Base-by-base conservation (phyloP, 2,113 vertebrate species). In the Phalacrocorax pelagicus region DNA sequence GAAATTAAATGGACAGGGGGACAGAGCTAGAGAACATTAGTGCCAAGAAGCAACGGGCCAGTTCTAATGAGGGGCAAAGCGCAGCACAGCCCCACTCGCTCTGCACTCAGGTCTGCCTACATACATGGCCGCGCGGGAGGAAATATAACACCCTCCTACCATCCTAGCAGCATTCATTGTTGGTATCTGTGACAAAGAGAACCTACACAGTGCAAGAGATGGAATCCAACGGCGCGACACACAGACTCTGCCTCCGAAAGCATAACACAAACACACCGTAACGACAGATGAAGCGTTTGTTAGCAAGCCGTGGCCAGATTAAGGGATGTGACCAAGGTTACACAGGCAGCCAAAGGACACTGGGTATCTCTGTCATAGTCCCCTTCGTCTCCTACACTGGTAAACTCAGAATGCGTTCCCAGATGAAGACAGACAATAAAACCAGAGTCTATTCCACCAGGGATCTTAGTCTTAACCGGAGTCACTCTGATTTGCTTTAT, bases 111-210 rank as follows among this genome's bases (percentile, higher is more conserved):
- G 17, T 40, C 54, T 81, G 15, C 0, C 0, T 26, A 27, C n/a
- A n/a, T 36, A 32, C 22, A n/a, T 3, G 22, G 70, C 23, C 49
- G 62, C 0, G 0, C 2, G 1, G 24, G 54, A 44, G n/a, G 42
- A 34, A 87, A 21, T 3, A 4, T 1, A 44, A 34, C 32, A 7
- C 11, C 15, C 51, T 63, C 42, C 71, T 44, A 38, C 27, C 46
- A 51, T 5, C 55, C 77, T 23, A 49, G 54, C 36, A 72, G 42
- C 11, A n/a, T 47, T 87, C 30, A 10, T 16, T 42, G 49, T 1
- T 23, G 18, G 2, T 34, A 26, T 19, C 20, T 42, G 38, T 19
- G n/a, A 78, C 34, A 51, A 80, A 34, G 32, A 65, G 23, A 47
- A 63, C 21, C 55, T 26, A 4, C 1, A 2, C 2, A 36, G 34